Evolutionary conservation across 2,113 vertebrate genomes (phyloP), one percentile per base, ranked within the genome.

Genomic region (Chloropsis hardwickii): DNA sequence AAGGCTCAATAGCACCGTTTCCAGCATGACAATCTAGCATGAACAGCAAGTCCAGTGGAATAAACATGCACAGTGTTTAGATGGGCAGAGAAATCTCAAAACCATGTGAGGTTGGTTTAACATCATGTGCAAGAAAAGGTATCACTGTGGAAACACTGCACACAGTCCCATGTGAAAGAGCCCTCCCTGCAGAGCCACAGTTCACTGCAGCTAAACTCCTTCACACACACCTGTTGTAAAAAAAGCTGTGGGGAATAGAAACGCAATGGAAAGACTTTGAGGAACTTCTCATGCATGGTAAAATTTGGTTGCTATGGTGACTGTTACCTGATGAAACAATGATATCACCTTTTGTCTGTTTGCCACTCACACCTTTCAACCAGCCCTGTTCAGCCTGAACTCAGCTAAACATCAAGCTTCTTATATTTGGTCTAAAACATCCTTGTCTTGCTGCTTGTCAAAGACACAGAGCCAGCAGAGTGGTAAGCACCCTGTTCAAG

Each of bases 1-100:
- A 67, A 48, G 16, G 62, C 61, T 57, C 40, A 67, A 29, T 2
- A 81, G 74, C 51, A 60, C 40, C 2, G 5, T 10, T 37, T 35
- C 12, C 40, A 81, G 57, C 39, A 17, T 2, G 14, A 50, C 0
- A 0, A 62, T 13, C 62, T 15, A 23, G 15, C 1, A 0, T 11
- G 33, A 81, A 65, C 10, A 80, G 39, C 17, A 81, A 51, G 20
- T 54, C 31, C 62, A 45, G 10, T 3, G 37, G 16, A 74, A 86
- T 27, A 81, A 53, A 57, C 14, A 57, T 24, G 12, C 2, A 2
- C 4, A 33, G 71, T 27, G 20, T 51, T 40, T 24, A 44, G 12
- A 62, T 12, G 19, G 33, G 60, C 15, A 88, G 24, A 65, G 60
- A 54, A 60, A 80, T 33, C 28, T 35, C 25, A 71, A 70, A 70